Base-by-base conservation (phyloP, 1,140 invertebrate genomes). In the Drosophila pseudoananassae region DNA sequence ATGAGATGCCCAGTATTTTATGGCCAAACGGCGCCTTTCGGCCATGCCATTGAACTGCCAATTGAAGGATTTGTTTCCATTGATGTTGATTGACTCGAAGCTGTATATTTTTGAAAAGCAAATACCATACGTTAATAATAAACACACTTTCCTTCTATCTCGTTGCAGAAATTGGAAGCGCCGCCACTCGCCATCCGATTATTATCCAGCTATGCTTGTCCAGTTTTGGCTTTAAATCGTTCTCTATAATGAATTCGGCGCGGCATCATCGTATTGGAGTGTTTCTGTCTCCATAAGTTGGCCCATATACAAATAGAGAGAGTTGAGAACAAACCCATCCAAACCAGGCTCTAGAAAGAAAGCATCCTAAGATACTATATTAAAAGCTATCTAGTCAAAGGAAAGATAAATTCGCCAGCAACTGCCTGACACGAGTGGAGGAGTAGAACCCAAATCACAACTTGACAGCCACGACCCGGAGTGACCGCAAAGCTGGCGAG, bases 231-330 rank as follows among this genome's bases (percentile, higher is more conserved):
- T 52, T 27, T 89, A 84, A 83, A 88, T 77, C 46, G 58, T 83
- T 73, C 31, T 76, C 72, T 90, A 91, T 91, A 81, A 91, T 91
- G 91, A 91, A 91, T 90, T 91, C 89, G 43, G 83, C 89, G 77
- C 78, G 89, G 71, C 91, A 91, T 85, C 87, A 91, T 91, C 90
- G 91, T 78, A 89, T 90, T 90, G 91, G 91, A 88, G 91, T 92
- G 60, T 91, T 92, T 91, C 76, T 92, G 80, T 92, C 91, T 91
- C 91, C 91, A 91, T 91, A 91, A 85, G 56, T 68, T 77, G 45
- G 55, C n/a, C n/a, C 27, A 20, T 57, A 43, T 31, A 68, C 23
- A 36, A 51, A 40, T n/a, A 40, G 59, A 64, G 14, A 33, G 33
- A 55, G 57, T 46, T 29, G 50, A 14, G 20, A 53, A 29, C n/a